Evolutionary conservation across 2,113 vertebrate genomes (phyloP).

Genomic region (Coregonus clupeaformis): DNA sequence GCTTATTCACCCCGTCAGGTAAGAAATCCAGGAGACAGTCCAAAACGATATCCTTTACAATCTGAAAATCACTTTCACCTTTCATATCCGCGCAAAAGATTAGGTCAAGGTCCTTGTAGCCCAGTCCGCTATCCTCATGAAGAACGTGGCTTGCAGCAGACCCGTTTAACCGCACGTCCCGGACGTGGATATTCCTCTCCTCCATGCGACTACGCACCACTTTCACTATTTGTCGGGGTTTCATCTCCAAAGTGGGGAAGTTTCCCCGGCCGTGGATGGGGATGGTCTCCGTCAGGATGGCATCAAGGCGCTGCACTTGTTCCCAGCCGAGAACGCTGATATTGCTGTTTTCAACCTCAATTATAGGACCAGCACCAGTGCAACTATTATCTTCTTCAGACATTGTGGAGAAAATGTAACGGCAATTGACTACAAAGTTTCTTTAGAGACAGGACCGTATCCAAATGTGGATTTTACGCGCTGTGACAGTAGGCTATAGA

Average conservation of each 20-base stretch:
- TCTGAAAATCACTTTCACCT: constrained; percentile 94
- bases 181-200: constrained; percentile 84
- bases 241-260: constrained; percentile 96
- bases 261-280: constrained; percentile 98
- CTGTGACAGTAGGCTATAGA: constrained; percentile 22
- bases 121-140: constrained; percentile 92
- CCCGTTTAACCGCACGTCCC: constrained; percentile 93
- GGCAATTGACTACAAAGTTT: constrained; percentile 7
- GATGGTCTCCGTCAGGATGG: constrained; percentile 92
- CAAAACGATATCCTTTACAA: constrained; percentile 94
- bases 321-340: constrained; percentile 94
- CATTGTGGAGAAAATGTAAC: constrained; percentile 71
- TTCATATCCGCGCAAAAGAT: constrained; percentile 95
- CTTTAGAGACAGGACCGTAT: constrained; percentile 12
- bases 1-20: constrained; percentile 95
- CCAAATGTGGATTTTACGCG: constrained; percentile 25
- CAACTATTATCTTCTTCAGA: constrained; percentile 81
- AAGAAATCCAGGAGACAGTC: constrained; percentile 98
- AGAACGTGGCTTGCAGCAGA: constrained; percentile 96
- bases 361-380: constrained; percentile 41
- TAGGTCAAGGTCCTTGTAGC: constrained; percentile 97
- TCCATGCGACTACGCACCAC: constrained; percentile 92
- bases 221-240: constrained; percentile 92
- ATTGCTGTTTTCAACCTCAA: constrained; percentile 71
- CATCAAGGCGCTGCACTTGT: constrained; percentile 95